phyloP scores from a whole-genome alignment of 1,140 invertebrate genomes.

The Drosophila parvula region DNA sequence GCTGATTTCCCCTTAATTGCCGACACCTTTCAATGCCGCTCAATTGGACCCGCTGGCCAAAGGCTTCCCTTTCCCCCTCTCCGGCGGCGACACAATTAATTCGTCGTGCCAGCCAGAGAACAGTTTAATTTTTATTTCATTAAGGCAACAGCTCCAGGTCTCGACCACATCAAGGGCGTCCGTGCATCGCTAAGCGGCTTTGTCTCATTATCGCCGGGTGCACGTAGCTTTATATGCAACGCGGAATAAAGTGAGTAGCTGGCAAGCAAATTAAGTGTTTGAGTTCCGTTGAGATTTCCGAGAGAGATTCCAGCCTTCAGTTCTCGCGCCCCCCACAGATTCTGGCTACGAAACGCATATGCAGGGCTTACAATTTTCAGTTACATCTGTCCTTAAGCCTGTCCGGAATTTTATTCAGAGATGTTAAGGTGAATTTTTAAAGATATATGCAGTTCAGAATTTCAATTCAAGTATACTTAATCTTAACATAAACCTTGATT shows the following conservation, averaged over 20 bases:
- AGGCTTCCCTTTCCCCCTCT: constrained; percentile 1
- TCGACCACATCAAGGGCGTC: constrained; percentile 23
- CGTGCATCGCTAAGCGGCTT: constrained; percentile 49
- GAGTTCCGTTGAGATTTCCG: constrained; percentile 45
- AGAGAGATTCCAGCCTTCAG: constrained; percentile 10
- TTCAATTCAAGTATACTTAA: no score
- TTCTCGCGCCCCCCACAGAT: background rate
- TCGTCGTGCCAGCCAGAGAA: constrained; percentile 33
- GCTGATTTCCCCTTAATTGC: constrained; percentile 75
- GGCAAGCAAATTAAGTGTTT: constrained; percentile 50
- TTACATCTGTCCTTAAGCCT: background rate
- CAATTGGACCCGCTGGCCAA: constrained; percentile 46
- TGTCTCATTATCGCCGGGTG: constrained; percentile 68
- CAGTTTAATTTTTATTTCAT: constrained; percentile 69
- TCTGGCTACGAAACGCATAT: background rate
- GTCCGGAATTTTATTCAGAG: background rate
- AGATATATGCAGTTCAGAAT: background rate
- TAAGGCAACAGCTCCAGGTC: constrained; percentile 31
- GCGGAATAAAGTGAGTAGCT: constrained; percentile 11
- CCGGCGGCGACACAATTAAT: constrained; percentile 63
- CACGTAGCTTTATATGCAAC: constrained; percentile 28
- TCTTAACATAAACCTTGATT: background rate
- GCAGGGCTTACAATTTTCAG: background rate
- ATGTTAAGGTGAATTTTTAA: background rate
- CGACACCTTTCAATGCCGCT: constrained; percentile 57